Evolutionary conservation across 2,888 invertebrate species (phyloP).

Genomic region (Calliopum simillimum): DNA sequence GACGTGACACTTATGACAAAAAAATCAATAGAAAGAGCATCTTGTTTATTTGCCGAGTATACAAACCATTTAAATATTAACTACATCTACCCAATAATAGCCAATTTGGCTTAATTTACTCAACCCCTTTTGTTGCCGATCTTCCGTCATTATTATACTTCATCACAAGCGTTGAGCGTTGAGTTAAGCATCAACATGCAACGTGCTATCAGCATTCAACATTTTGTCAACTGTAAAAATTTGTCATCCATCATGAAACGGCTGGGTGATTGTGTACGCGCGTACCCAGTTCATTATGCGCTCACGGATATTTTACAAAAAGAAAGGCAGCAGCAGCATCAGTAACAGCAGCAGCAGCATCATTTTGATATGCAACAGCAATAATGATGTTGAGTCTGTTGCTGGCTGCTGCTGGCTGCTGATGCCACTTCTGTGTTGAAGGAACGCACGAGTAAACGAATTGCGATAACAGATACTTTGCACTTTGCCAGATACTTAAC

Average conservation of each 20-base stretch:
- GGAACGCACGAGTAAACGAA: conserved; percentile 6
- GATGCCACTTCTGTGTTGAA: no score
- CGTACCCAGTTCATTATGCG: conserved; percentile 65
- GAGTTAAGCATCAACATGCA: no score
- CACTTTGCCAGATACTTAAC: conserved; percentile 67
- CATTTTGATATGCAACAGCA: neutral
- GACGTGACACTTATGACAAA: no score
- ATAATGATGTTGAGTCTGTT: neutral
- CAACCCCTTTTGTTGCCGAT: conserved; percentile 9
- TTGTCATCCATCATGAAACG: conserved; percentile 62
- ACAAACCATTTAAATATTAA: no score
- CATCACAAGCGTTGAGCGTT: conserved; percentile 2
- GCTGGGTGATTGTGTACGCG: conserved; percentile 61
- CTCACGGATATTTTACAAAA: conserved; percentile 50
- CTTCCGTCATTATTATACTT: neutral
- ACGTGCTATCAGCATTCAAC: conserved; percentile 15
- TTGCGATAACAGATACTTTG: conserved; percentile 59
- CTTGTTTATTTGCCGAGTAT: no score
- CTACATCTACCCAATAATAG: conserved; percentile 20
- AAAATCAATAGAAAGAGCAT: no score
- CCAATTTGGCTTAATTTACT: conserved; percentile 31
- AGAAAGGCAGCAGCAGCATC: conserved; percentile 25
- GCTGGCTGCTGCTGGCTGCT: conserved; percentile 32
- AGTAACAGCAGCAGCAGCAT: conserved; percentile 8
- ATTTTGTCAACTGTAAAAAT: conserved; percentile 45